Conservation (phyloP, 2,113 vertebrate genomes). For the Archocentrus centrarchus region DNA sequence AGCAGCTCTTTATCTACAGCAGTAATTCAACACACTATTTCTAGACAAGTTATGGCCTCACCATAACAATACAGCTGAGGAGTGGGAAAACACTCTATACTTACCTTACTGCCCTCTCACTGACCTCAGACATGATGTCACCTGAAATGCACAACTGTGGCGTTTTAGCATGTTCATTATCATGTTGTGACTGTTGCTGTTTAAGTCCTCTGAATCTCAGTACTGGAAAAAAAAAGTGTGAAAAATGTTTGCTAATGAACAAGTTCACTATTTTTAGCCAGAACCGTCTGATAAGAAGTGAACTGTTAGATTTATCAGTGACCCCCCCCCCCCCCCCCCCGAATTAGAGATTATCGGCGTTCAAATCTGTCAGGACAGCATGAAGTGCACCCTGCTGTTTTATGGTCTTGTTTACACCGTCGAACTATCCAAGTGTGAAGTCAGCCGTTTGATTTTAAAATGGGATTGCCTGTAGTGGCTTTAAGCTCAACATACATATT, state of each 20-base stretch:
- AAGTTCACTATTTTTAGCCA: background rate
- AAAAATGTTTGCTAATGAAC: background rate
- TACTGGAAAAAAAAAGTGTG: background rate
- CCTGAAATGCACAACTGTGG: background rate
- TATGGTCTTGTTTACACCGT: conserved; percentile 30
- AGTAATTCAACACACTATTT: conserved; percentile 5
- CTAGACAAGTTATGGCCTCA: background rate
- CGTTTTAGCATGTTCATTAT: conserved; percentile 22
- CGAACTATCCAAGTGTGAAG: background rate
- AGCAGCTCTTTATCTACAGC: background rate
- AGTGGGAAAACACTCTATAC: background rate
- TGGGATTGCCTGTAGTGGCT: background rate
- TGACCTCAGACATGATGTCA: conserved; percentile 36
- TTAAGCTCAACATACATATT: background rate
- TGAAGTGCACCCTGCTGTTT: conserved; percentile 13
- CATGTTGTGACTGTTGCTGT: background rate
- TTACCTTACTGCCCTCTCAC: conserved; percentile 7
- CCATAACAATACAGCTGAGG: background rate
- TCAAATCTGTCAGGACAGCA: background rate
- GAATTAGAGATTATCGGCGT: background rate
- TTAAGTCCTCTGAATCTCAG: background rate
- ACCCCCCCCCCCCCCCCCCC: no score
- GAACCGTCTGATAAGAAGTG: background rate
- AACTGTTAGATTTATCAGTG: background rate
- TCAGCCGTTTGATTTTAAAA: background rate